Base-by-base conservation (phyloP, 2,888 invertebrate species). In the Hoplodrina ambigua region DNA sequence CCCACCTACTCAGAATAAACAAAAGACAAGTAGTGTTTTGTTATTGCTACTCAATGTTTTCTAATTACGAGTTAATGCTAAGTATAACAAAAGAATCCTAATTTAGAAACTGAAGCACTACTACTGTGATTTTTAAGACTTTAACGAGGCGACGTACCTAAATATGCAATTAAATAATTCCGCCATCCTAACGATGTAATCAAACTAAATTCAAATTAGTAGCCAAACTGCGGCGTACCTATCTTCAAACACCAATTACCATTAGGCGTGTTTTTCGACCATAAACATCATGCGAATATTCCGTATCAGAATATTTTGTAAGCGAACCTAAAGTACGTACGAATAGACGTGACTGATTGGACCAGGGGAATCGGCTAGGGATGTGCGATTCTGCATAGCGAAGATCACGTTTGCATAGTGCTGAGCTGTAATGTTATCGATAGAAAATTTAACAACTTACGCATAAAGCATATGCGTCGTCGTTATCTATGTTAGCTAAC, bases 311-410 rank as follows among this genome's bases (percentile, higher is more conserved):
- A 73, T 66, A 81, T 72, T 72, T 72, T 30, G 61, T 56, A 65
- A 54, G 37, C 53, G 54, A 77, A 50, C 52, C 65, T 65, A 69
- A 55, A 74, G 65, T 60, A 65, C 33, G 30, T 71, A 56, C 37
- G 74, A 68, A 74, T 67, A 85, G 64, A 89, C 91, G 89, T 89
- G 91, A 88, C 90, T 90, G 92, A 92, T 92, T 91, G 88, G 86
- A 86, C 89, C 86, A 82, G 83, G 82, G 75, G 84, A 85, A 83
- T 80, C 83, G 78, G 82, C 86, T 86, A 83, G 88, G 88, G 90
- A 88, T 88, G 37, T 37, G 86, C 88, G 88, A 90, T 90, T 92
- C 89, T 92, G 91, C 92, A 93, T 94, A 89, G 85, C 83, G 85
- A 90, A 91, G 92, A 92, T 90, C 91, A 90, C 87, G 88, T 88